Evolutionary conservation across 2,113 vertebrate genomes (phyloP), one percentile per base, ranked within the genome.

Genomic region (Argyrosomus japonicus): DNA sequence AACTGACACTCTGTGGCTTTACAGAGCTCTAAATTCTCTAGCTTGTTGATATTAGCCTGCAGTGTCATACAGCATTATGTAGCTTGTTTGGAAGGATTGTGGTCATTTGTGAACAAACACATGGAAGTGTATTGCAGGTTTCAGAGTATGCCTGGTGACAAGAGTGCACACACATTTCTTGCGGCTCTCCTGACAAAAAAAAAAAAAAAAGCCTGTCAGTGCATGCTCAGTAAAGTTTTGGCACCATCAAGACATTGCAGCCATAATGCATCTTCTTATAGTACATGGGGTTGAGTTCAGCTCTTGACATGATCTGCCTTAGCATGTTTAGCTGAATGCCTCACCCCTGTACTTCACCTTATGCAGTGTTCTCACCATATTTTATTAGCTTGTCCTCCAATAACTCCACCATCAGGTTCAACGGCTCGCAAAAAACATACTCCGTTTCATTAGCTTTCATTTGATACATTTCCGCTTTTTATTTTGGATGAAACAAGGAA

Each of bases 401-500:
- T 63, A 58, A 64, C 45, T 70, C n/a, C 56, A 32, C 12, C 27
- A 10, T 72, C 69, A 73, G 69, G 60, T 74, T 84, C 63, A 68
- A 53, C 62, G 47, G 36, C 47, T 72, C 17, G 1, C 65, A 75
- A 75, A 75, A 75, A 70, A 63, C 19, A 7, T 48, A 48, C 70
- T 58, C 14, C 45, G 21, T 65, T 74, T 84, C 64, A 58, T 79
- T 40, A 36, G 27, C 25, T 83, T 77, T 86, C 10, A 70, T 79
- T 86, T 88, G n/a, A 48, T 77, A 29, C 4, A 61, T 73, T 60
- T 79, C 68, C 71, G 71, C 51, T 61, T 85, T 48, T 74, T 53
- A 29, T 60, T 74, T 67, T 68, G 21, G 27, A 23, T 43, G 19
- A 25, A 62, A 72, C 40, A 40, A 19, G 36, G 43, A 54, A 14